Evolutionary conservation across 2,113 vertebrate genomes (phyloP), one percentile per base, ranked within the genome.

Genomic region (Pavo muticus): DNA sequence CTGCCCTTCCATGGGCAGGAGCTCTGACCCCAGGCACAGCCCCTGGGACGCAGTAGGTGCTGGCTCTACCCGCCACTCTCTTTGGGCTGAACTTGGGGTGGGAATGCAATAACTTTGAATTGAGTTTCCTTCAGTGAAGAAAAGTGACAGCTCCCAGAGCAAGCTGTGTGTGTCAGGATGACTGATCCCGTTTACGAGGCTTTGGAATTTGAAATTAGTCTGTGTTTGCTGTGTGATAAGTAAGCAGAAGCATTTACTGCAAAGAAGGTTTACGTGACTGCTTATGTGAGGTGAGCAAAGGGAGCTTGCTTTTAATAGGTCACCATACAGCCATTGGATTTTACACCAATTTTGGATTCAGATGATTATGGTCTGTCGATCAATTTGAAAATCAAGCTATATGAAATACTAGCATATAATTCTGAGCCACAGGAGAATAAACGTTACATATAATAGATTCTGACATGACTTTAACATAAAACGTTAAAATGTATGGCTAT

Each of bases 361-460:
- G 40, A 47, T 52, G 67, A 48, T 29, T 48, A 45, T 14, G 42
- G 4, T 65, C 59, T 87, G 21, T 81, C 83, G 87, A 94, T 47
- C 7, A 5, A 73, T 87, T 42, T 70, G 89, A 87, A 95, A 97
- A 86, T 37, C 76, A 94, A 95, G 89, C 74, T 72, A 13, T 6
- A 35, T 50, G 45, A 80, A 91, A 84, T 44, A 88, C 70, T 60
- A 73, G 76, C 69, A 42, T 39, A 64, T 68, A 68, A 27, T 37
- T 44, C 71, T 14, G 47, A 93, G 59, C 68, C 83, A 76, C 79
- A 23, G 71, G 44, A 85, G 81, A 94, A 69, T 77, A 92, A 84
- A 93, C 48, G n/a, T 32, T 70, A 83, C 7, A 1, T 78, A 78
- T 82, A 90, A 52, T 6, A 54, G 72, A 88, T 80, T 91, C 83